Base-by-base conservation (phyloP, 2,888 invertebrate genomes). In the Gastracanthus pulcherrimus region DNA sequence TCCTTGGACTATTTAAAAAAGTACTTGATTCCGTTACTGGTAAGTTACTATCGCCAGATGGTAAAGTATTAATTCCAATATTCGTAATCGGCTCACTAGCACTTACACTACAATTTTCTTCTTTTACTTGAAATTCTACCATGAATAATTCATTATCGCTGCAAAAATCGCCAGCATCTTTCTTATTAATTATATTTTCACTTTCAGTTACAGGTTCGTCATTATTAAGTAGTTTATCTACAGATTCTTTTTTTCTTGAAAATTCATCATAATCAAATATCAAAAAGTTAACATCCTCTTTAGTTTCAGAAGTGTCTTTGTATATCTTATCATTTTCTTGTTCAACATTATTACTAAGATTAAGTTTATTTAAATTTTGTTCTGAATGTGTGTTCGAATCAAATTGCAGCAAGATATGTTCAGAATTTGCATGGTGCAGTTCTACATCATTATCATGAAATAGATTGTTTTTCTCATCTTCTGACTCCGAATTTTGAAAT, bases 131-230 rank as follows among this genome's bases (percentile, higher is more conserved):
- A 67, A 2, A n/a, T 34, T 72, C 19, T 31, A n/a, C n/a, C n/a
- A 6, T 11, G 23, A 45, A 34, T 29, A 6, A 11, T 62, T 60
- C 26, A 62, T 34, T 62, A 41, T 69, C 13, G 16, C 62, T 41
- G 34, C 34, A 48, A 74, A 74, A 74, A 31, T 69, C 62, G 16
- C 34, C 55, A 13, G 41, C 31, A 70, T 77, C 62, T 41, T 29
- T 74, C 38, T 67, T 67, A 19, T 36, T 4, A n/a, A 6, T 64
- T 70, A 19, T 34, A 16, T 58, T 64, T 9, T 51, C 29, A 66
- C 11, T 29, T 60, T 78, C 64, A 58, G 9, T 34, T 16, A 38
- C 5, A 1, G 19, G n/a, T n/a, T 76, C n/a, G n/a, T n/a, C 19
- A n/a, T 16, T 11, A 31, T 38, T 31, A 0, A 31, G 19, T 11